Evolutionary conservation across 1,140 invertebrate genomes (phyloP).

Genomic region (Zaprionus capensis): DNA sequence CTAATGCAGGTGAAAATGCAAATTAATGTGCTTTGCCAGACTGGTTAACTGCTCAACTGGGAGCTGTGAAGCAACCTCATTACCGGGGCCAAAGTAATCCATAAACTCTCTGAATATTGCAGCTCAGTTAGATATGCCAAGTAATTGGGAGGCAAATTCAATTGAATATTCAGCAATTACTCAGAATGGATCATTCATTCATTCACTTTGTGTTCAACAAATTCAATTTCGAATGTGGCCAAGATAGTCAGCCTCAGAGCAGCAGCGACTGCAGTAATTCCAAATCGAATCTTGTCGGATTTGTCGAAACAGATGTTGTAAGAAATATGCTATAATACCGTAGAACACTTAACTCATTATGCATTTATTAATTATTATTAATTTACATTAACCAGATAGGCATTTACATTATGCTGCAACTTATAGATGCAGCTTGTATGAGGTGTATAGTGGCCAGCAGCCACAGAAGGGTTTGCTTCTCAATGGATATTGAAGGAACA

Average conservation of each 20-base stretch:
- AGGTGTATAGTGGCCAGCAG: too few relatives aligned
- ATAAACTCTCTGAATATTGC: slow-evolving; percentile 24
- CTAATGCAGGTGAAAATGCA: slow-evolving; percentile 44
- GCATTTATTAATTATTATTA: too few relatives aligned
- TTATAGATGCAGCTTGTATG: too few relatives aligned
- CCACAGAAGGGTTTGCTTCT: too few relatives aligned
- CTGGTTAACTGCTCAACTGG: not conserved
- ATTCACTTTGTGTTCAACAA: not conserved
- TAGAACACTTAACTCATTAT: too few relatives aligned
- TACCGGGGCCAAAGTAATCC: slow-evolving; percentile 19
- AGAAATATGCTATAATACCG: too few relatives aligned
- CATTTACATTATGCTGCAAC: too few relatives aligned
- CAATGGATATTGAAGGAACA: too few relatives aligned
- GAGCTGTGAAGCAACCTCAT: slow-evolving; percentile 2
- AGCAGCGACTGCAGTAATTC: not conserved
- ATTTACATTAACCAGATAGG: too few relatives aligned
- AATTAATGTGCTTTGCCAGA: slow-evolving; percentile 60
- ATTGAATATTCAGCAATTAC: slow-evolving; percentile 21
- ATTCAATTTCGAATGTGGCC: not conserved
- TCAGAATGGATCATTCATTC: not conserved
- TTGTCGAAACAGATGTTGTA: not conserved
- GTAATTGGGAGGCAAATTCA: slow-evolving; percentile 17
- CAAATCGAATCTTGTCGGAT: not conserved
- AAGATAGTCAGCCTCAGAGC: not conserved
- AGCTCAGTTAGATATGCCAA: slow-evolving; percentile 4